Evolutionary conservation across 2,888 invertebrate species (phyloP), one percentile per base, ranked within the genome.

Genomic region (Scaptomyza cyrtandrae): DNA sequence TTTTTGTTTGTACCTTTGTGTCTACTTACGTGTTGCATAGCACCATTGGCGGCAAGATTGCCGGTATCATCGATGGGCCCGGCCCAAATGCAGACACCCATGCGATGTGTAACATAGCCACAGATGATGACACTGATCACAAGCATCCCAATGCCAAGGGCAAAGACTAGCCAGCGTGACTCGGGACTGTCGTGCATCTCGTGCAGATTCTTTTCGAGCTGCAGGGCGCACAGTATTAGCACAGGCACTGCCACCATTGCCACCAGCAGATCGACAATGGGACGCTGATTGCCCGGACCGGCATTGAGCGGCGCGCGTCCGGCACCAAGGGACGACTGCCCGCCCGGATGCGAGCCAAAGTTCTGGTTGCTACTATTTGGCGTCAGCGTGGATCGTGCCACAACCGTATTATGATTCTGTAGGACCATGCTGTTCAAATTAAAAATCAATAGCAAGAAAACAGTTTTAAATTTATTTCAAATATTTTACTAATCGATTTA

Each of bases 11-110:
- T 29, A 33, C 10, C 33, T 33, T 2, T 0, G 5, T 24, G 13
- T 35, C 49, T 27, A 86, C 89, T 88, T 65, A 91, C 90, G 72
- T 89, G 90, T 49, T 83, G 78, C 55, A 89, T 73, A 31, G 76
- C 71, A 7, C 81, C 71, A 14, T 77, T 88, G 49, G 79, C 68
- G 37, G 77, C 71, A 1, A 88, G 78, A 69, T 89, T 90, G 59
- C 90, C 90, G 24, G 89, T 71, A 72, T 91, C 92, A 56, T 92
- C 92, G 37, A 91, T 89, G 52, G 91, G 92, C 13, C 92, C 92
- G 6, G 91, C 89, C 93, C 93, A 92, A 43, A 92, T 86, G 77
- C 92, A 93, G 11, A 92, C 91, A 44, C 93, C 93, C 90, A 93
- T 91, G 53, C 93, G 90, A 68, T 92, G 92, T 2, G 92, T 92